Base-by-base conservation (phyloP, 2,797 vertebrate species). In the Psittacula echo region DNA sequence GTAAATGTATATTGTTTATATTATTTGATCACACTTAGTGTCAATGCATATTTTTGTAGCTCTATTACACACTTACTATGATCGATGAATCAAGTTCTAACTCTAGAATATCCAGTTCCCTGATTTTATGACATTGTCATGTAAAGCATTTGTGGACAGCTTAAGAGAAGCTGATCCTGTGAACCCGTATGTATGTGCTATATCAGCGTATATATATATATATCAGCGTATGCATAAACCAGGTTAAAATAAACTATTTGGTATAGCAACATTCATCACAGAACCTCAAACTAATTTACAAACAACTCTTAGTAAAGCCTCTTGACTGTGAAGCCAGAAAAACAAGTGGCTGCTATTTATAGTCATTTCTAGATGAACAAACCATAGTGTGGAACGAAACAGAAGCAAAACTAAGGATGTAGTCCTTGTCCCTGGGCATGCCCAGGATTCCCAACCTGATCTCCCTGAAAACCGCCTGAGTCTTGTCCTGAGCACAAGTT, bases 91-190 rank as follows among this genome's bases (percentile, higher is more conserved):
- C 70, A 42, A n/a, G 39, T 86, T 87, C 47, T 78, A 62, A 50
- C 76, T 89, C 66, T 54, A 44, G 76, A 81, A 75, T 78, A 91
- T 81, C 85, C 70, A 62, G 76, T 89, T 84, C 65, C 51, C 82
- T 87, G 72, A 87, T 83, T 91, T 92, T 70, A 85, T 83, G 82
- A 70, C 79, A 90, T 78, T 62, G 89, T 85, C 91, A 50, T 21
- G 66, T 81, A 4, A 77, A 87, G 78, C 17, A 85, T 62, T 82
- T 79, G 44, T 17, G 50, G 66, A 14, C 62, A 93, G 85, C 45
- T 87, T 67, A 47, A 74, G n/a, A 65, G 74, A 82, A 92, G 56
- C 4, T 29, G 54, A 73, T 61, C 67, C 74, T 16, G 48, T 16
- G 45, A 68, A 47, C n/a, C 65, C 16, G 0, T 45, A 22, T 3